Evolutionary conservation across 2,113 vertebrate species (phyloP), one percentile per base, ranked within the genome.

Genomic region (Caracal caracal): DNA sequence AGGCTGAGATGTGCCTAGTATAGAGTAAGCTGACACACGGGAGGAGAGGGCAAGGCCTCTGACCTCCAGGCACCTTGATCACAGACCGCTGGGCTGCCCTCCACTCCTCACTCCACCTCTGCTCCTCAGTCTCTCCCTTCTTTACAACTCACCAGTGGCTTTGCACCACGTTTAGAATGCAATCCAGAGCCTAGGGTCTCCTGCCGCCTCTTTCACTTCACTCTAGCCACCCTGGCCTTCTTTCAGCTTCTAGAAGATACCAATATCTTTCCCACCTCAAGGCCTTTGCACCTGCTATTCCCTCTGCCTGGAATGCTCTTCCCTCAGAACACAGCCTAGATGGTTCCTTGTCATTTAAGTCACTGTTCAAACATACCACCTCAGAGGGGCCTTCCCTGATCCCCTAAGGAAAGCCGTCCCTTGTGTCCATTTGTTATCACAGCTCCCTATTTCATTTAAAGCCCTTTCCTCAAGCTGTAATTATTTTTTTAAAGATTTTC

Each of bases 201-300:
- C 68, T 56, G 47, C 47, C 56, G 40, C 76, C 47, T 68, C 22
- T 24, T 2, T 68, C 30, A 28, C 73, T 71, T 49, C 35, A 63
- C 15, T 40, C 6, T 76, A 65, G 84, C 68, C 40, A 73, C 53
- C 59, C 4, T 59, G 63, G 75, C 37, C 30, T 66, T 61, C 22
- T 85, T 75, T 63, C 33, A 71, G 89, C 19, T 97, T 95, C 47
- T 79, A 24, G 88, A 88, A 96, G 78, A 83, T 22, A 30, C 30
- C 28, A 43, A 10, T 53, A 47, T 94, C 93, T 93, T 92, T 81
- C 66, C 30, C 20, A 81, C 53, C 61, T 81, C 82, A 80, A 89
- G 73, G 35, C 35, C 79, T 86, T 80, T 68, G 61, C 47, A 78
- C 22, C 51, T 65, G 53, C 91, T 73, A 0, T 37, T 61, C 68